These are phyloP conservation scores for Ploceus nigricollis DNA, from an alignment of 2,113 vertebrate genomes.

Conservation along the genomic window DNA sequence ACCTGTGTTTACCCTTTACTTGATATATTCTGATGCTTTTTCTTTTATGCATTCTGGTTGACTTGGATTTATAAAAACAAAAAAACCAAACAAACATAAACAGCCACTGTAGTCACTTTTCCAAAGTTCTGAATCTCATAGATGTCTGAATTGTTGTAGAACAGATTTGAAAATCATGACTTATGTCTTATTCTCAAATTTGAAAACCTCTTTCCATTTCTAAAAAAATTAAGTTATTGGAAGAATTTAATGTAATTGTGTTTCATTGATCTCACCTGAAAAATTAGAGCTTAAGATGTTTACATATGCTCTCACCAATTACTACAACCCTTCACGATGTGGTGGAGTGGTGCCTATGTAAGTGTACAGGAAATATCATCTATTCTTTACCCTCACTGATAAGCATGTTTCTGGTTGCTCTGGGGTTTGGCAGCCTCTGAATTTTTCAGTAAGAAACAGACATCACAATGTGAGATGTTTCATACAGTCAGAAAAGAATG, in stretches of 20 bases:
- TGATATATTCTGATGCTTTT: neutral
- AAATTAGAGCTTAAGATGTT: neutral
- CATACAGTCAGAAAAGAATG: neutral
- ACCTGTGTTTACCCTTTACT: neutral
- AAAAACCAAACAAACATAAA: neutral
- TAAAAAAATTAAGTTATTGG: neutral
- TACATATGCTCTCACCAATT: neutral
- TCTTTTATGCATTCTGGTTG: neutral
- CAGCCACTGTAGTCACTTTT: neutral
- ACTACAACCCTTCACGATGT: neutral
- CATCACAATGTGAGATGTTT: neutral
- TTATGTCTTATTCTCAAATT: neutral
- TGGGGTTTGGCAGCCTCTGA: neutral
- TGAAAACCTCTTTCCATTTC: neutral
- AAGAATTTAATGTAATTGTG: neutral
- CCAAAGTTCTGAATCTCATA: neutral
- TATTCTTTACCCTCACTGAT: neutral
- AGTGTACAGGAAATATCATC: neutral
- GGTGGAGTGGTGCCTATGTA: neutral
- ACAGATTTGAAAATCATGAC: neutral
- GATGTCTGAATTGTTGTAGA: neutral
- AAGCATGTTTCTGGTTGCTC: neutral
- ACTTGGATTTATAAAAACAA: neutral
- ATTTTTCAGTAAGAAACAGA: neutral
- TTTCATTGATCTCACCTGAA: neutral